Evolutionary conservation across 2,888 invertebrate genomes (phyloP), one percentile per base, ranked within the genome.

Genomic region (Monoplex corrugatus): DNA sequence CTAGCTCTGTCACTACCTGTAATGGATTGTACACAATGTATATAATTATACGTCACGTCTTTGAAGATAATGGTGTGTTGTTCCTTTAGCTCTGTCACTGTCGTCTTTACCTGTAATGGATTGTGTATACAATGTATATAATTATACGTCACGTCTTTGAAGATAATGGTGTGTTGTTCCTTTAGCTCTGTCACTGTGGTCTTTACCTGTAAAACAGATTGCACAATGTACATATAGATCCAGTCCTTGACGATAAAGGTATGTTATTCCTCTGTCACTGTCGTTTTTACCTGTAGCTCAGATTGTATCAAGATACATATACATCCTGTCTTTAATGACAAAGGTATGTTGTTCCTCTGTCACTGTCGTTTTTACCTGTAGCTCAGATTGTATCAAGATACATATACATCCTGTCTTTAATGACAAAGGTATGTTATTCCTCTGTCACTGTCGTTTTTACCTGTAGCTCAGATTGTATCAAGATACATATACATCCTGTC

Each of bases 271-370:
- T 95, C 95, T 89, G 94, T 92, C n/a, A 95, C 93, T 0, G 93
- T 93, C 23, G 94, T 92, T 23, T 91, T 90, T 8, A 95, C 93
- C 90, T 95, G 94, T 28, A 19, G n/a, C n/a, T n/a, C n/a, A n/a
- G n/a, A n/a, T n/a, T n/a, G n/a, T n/a, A n/a, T n/a, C n/a, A n/a
- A n/a, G 63, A n/a, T n/a, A n/a, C n/a, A n/a, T n/a, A n/a, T n/a
- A n/a, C n/a, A n/a, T n/a, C n/a, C 95, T 94, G 10, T 91, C 92
- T 44, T 91, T 92, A 87, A 95, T 95, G 75, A 94, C 89, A 89
- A 94, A 95, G 0, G 95, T 95, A 89, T 94, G 94, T 75, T 92
- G 91, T 89, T 95, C 95, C 88, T 95, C 95, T 89, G 94, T 92
- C n/a, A 95, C 93, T 0, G 93, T 93, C 23, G 94, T 92, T 23